Base-by-base conservation (phyloP, 2,113 vertebrate species). In the Percina caprodes region DNA sequence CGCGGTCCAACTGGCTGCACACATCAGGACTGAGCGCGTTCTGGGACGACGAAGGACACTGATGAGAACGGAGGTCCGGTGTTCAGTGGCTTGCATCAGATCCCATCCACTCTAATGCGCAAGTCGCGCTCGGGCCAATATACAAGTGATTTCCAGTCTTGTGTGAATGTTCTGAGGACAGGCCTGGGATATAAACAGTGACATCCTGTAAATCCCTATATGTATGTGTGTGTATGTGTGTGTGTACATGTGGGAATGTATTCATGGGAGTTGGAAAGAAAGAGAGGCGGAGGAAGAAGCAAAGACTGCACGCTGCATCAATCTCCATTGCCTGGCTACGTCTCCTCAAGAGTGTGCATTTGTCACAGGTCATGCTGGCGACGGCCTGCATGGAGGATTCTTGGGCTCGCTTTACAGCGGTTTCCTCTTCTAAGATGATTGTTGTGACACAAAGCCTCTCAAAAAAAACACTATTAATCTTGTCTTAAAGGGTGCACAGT, bases 1-100 rank as follows among this genome's bases (percentile, higher is more conserved):
- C 49, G n/a, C 67, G 14, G 45, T 83, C 87, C 83, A 83, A 80
- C 71, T 76, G 86, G 80, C 88, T 86, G 90, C 89, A 92, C 90
- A 77, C 88, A 82, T 92, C 86, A 86, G 84, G 80, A 84, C 83
- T 2, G 70, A 69, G 65, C 6, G 16, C 12, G 49, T 79, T 77
- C 42, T 15, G 77, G 78, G 84, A 88, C 65, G 23, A 66, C 84
- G 60, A 69, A 62, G 82, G 89, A 81, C 83, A 80, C 83, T 67
- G 71, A 87, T 79, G 84, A 82, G 79, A 59, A 76, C 5, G 71
- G 69, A 55, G 82, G 87, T 85, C 79, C 67, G 7, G 68, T 71
- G 91, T 60, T 77, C 86, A 46, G 80, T 42, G 84, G 65, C 76
- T 74, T 65, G 71, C 48, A 84, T 88, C 88, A 30, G 65, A 84